Evolutionary conservation across 2,888 invertebrate genomes (phyloP), one percentile per base, ranked within the genome.

Genomic region (Zaprionus obscuricornis): DNA sequence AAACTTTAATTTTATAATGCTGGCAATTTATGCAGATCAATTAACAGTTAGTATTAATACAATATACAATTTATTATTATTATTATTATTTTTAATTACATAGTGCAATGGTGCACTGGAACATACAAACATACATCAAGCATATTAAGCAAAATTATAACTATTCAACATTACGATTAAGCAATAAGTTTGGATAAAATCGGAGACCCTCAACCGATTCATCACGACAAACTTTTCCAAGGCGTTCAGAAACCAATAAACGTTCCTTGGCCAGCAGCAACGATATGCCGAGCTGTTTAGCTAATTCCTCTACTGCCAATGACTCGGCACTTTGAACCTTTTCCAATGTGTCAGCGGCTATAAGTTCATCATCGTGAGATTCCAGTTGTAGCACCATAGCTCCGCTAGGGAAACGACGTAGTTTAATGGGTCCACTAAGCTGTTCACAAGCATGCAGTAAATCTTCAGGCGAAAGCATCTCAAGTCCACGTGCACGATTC

Each of bases 391-490:
- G 90, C 2, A 99, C 98, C 92, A 95, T 95, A 1, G 99, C 98
- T n/a, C 98, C 98, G 79, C 97, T 98, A 39, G 96, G 96, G 91
- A 98, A 98, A 73, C 93, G 92, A 58, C 95, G 93, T 26, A 98
- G 90, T 52, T 95, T 95, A 86, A 96, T 92, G 2, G 96, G 95
- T 46, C 95, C 93, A 67, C 84, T 74, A 3, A 91, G 90, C 69
- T 91, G 93, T 90, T 93, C 93, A 91, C 98, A 98, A 11, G 98
- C 98, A 91, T 96, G 95, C 33, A 98, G 91, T 72, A 99, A 92
- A 92, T 99, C 99, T 90, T 99, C 99, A 0, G 99, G 98, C 0
- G 99, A 99, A 46, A 99, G 91, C 0, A 99, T 92, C 91, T 99
- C 98, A 71, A 99, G 92, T 2, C 99, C 99, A 87, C 99, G 93